Base-by-base conservation (phyloP, 2,797 vertebrate species). In the Tapera naevia region DNA sequence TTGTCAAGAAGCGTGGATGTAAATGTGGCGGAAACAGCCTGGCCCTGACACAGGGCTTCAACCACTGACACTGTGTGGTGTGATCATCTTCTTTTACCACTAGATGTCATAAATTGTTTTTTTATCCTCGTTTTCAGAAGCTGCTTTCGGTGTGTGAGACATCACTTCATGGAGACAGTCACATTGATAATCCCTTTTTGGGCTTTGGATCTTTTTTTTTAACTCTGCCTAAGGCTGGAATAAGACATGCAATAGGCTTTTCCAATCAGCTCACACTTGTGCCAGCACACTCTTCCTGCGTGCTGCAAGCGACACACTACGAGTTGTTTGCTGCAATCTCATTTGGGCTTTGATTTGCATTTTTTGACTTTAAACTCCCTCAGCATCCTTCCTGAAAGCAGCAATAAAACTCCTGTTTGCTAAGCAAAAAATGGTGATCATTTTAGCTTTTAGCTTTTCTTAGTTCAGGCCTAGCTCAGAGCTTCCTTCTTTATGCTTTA, bases 31-130 rank as follows among this genome's bases (percentile, higher is more conserved):
- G 37, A 83, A 86, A 80, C 25, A 86, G 35, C 67, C 58, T 17
- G 39, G 6, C 28, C 51, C 27, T 48, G 56, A 7, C 2, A 0
- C 33, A 30, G 72, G 37, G 43, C 64, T 61, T 9, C 13, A 4
- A 2, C 53, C 53, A 28, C 35, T 9, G 25, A 11, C 57, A 7
- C 11, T 2, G 24, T 16, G 1, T 25, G 24, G 24, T 39, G 54
- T 13, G 28, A 48, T 17, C 25, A 12, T 79, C 79, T 61, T 16
- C 75, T 76, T 48, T 56, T 25, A 35, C 95, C 94, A 70, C 95
- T 91, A 95, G 96, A 78, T 96, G 96, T 94, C 96, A 95, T 1
- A 72, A 89, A 90, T 6, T 17, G 24, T 0, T 13, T 61, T 51
- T 73, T 27, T 24, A 14, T 8, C 21, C 21, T 62, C 65, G 4